Conservation (phyloP, 1,140 invertebrate species). For the Rhagoletis pomonella region DNA sequence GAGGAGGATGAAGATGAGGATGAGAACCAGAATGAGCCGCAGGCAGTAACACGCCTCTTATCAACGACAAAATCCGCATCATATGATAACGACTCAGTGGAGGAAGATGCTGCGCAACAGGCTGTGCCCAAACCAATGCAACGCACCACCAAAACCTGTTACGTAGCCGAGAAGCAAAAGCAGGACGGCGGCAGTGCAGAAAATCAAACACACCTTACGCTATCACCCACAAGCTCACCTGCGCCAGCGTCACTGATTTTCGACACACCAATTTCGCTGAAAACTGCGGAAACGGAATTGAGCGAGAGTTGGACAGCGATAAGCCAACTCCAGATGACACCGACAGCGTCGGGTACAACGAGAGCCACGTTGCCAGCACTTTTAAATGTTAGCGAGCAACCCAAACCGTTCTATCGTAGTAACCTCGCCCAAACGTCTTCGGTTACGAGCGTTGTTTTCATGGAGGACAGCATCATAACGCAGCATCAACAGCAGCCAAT, state of each 20-base stretch:
- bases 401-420: conserved; percentile 56
- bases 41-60: not conserved
- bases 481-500: not conserved
- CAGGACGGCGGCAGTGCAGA: no score
- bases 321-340: conserved; percentile 65
- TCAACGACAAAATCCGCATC: not conserved
- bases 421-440: not conserved
- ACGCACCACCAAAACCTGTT: conserved; percentile 58
- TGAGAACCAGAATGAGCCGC: conserved; percentile 26
- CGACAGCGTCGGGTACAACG: conserved; percentile 15
- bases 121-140: conserved; percentile 58
- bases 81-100: not conserved
- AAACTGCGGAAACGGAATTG: conserved; percentile 53
- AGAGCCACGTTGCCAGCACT: not conserved
- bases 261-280: conserved; percentile 61
- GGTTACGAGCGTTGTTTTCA: not conserved
- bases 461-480: not conserved
- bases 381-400: not conserved
- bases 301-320: conserved; percentile 61
- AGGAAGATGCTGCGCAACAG: not conserved
- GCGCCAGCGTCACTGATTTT: conserved; percentile 61
- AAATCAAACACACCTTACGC: not conserved
- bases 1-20: conserved; percentile 58
- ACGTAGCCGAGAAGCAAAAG: not conserved
- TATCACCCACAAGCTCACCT: not conserved